Conservation (phyloP, 2,888 invertebrate species). For the Pheosia gnoma region DNA sequence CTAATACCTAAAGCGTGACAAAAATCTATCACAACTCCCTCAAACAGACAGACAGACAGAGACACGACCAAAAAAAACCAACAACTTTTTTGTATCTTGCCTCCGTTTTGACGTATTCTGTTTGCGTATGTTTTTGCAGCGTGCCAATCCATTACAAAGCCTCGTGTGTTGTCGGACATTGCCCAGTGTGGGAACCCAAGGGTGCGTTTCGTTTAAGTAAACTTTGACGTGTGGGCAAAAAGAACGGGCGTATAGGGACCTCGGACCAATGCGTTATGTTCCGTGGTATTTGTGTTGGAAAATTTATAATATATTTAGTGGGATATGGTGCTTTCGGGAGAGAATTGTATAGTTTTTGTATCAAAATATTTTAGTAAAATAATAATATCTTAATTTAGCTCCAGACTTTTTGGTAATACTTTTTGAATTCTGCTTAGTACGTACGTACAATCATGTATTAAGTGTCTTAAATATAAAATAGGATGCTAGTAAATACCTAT, state of each 20-base stretch:
- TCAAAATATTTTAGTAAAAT: neutral
- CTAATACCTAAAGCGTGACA: too few relatives aligned
- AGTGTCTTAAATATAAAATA: too few relatives aligned
- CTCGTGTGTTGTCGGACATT: conserved; percentile 8
- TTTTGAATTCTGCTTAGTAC: too few relatives aligned
- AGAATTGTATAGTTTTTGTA: too few relatives aligned
- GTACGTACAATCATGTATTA: too few relatives aligned
- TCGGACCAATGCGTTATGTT: conserved; percentile 15
- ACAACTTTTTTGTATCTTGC: neutral
- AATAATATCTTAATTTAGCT: too few relatives aligned
- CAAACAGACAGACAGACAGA: too few relatives aligned
- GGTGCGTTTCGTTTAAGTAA: conserved; percentile 43
- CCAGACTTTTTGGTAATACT: too few relatives aligned
- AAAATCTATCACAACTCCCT: too few relatives aligned
- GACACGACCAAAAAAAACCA: too few relatives aligned
- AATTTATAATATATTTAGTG: neutral
- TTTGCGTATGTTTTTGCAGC: neutral
- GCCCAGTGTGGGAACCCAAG: conserved; percentile 21
- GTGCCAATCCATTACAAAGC: neutral
- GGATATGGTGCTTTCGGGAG: neutral
- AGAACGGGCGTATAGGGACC: conserved; percentile 36
- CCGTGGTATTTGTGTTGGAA: neutral
- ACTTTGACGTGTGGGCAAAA: conserved; percentile 42
- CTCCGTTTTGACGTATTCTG: neutral
- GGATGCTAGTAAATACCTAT: too few relatives aligned